These are phyloP conservation scores for Ridgeia piscesae DNA, from an alignment of 1,140 invertebrate genomes.

Conservation along the genomic window DNA sequence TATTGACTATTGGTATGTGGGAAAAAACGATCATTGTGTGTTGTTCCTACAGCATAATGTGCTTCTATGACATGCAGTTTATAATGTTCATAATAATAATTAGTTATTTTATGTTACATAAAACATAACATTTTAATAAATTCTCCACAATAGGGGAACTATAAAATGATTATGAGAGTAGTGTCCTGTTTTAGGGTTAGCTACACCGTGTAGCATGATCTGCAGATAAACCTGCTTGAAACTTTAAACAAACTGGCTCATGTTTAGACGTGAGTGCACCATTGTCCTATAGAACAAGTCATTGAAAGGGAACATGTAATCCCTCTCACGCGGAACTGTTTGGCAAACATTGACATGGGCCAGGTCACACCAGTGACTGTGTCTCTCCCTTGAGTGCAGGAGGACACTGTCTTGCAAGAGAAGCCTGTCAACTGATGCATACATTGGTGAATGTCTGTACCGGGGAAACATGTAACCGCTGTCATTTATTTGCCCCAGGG, in stretches of 20 bases:
- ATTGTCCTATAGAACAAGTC: too few relatives aligned
- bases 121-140: not conserved
- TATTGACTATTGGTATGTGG: not conserved
- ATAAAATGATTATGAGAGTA: not conserved
- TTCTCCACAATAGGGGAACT: not conserved
- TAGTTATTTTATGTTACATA: too few relatives aligned
- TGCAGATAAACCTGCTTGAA: not conserved
- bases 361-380: not conserved
- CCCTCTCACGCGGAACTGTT: not conserved
- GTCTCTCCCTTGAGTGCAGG: too few relatives aligned
- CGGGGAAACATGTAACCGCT: not conserved
- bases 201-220: not conserved
- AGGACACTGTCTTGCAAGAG: too few relatives aligned
- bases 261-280: not conserved
- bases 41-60: not conserved
- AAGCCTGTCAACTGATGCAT: not conserved
- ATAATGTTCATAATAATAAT: not conserved
- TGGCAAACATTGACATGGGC: not conserved
- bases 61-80: not conserved
- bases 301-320: not conserved
- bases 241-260: not conserved
- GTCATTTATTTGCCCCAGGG: not conserved
- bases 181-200: not conserved
- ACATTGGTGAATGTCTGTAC: not conserved
- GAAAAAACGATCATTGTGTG: not conserved